Percentiles rank a stretch among this genome's conserved stretches.
phyloP scores from a whole-genome alignment of 2,797 vertebrate genomes.

The Malurus splendens region DNA sequence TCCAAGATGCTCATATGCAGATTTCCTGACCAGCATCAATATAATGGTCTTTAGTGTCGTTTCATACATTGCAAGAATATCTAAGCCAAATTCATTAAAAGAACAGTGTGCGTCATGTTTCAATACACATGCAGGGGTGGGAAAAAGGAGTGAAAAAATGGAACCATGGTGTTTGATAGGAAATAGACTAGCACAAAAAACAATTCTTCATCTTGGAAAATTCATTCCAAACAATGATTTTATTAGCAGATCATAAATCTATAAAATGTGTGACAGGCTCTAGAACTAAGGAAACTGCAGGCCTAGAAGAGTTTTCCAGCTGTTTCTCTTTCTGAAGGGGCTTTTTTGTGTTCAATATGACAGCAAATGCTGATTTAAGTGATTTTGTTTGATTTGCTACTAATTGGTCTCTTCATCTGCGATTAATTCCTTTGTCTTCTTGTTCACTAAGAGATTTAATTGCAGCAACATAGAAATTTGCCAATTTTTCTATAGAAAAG shows the following conservation, averaged over 20 bases:
- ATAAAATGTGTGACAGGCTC: background rate
- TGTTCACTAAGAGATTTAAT: background rate
- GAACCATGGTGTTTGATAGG: background rate
- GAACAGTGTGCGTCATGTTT: background rate
- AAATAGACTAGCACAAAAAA: background rate
- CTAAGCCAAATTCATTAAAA: background rate
- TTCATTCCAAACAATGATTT: background rate
- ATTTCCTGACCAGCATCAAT: background rate
- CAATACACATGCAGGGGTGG: rapidly evolving
- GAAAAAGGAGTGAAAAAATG: background rate
- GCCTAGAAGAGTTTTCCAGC: background rate
- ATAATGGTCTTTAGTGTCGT: background rate
- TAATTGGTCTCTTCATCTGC: background rate
- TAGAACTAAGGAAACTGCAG: background rate
- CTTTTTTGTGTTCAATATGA: background rate
- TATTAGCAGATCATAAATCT: background rate
- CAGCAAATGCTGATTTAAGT: background rate
- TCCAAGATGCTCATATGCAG: background rate
- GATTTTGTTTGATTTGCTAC: background rate
- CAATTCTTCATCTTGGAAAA: background rate
- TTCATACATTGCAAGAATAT: background rate
- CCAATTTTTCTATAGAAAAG: background rate
- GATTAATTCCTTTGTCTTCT: background rate
- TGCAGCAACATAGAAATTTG: background rate
- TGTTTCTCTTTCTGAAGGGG: background rate